phyloP scores from a whole-genome alignment of 2,888 invertebrate species.

The Malthinus flaveolus region DNA sequence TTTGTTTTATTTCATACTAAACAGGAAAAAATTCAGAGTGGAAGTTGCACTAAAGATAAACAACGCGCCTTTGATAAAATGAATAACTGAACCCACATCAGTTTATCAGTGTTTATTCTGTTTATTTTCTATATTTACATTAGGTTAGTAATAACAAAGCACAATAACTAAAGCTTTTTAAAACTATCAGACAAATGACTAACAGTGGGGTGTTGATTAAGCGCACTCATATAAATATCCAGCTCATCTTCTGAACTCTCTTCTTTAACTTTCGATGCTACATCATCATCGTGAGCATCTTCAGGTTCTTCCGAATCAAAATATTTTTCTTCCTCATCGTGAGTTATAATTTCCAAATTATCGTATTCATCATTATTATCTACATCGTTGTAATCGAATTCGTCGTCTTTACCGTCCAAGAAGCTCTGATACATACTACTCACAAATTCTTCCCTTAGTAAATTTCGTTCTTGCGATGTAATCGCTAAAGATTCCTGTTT shows the following conservation, averaged over 20 bases:
- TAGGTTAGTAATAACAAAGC: not conserved
- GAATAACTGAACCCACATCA: too few relatives aligned
- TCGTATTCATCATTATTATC: conserved; percentile 84
- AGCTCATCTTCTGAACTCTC: conserved; percentile 65
- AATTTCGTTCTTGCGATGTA: conserved; percentile 62
- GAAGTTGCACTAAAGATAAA: too few relatives aligned
- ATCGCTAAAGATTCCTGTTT: conserved; percentile 49
- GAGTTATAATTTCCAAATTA: conserved; percentile 68
- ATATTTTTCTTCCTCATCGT: conserved; percentile 88
- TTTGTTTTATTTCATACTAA: too few relatives aligned
- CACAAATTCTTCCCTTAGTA: conserved; percentile 79
- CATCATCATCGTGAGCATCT: conserved; percentile 44
- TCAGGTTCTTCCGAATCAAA: conserved; percentile 83
- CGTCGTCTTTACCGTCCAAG: conserved; percentile 76
- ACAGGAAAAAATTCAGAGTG: too few relatives aligned
- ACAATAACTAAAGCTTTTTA: conserved; percentile 36
- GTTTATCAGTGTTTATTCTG: too few relatives aligned
- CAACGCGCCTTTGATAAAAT: too few relatives aligned
- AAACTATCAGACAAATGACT: conserved; percentile 45
- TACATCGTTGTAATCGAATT: conserved; percentile 81
- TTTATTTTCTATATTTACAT: not conserved
- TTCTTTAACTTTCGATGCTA: conserved; percentile 37
- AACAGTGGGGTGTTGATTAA: conserved; percentile 52
- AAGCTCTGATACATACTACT: conserved; percentile 85
- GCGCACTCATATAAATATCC: conserved; percentile 72